These are phyloP conservation scores for Caranx melampygus DNA, from an alignment of 2,113 vertebrate species.

Conservation along the genomic window DNA sequence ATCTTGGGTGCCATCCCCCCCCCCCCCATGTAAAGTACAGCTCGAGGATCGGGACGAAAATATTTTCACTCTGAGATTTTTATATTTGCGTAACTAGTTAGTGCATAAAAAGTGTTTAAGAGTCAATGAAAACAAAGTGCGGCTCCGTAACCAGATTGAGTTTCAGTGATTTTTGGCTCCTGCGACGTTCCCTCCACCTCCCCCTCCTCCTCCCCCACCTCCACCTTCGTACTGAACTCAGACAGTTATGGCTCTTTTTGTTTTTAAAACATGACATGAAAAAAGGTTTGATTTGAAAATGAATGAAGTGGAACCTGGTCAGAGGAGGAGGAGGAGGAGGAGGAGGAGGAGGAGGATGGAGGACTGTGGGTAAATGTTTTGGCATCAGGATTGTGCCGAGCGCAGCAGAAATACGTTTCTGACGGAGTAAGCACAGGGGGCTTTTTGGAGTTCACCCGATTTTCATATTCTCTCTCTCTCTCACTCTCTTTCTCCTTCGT, in stretches of 20 bases:
- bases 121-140: constrained; percentile 63
- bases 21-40: constrained; percentile 22
- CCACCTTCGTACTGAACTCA: background rate
- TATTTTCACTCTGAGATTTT: constrained; percentile 48
- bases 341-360: constrained; percentile 56
- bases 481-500: no score
- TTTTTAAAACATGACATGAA: constrained; percentile 62
- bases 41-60: constrained; percentile 19
- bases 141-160: constrained; percentile 44
- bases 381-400: constrained; percentile 73
- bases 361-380: constrained; percentile 68
- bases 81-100: constrained; percentile 64
- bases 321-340: constrained; percentile 4
- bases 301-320: constrained; percentile 55
- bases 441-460: constrained; percentile 75
- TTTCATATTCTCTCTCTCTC: constrained; percentile 65
- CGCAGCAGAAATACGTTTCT: constrained; percentile 77
- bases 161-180: constrained; percentile 72
- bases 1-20: background rate
- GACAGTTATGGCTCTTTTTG: constrained; percentile 52
- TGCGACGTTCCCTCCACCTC: background rate
- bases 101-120: constrained; percentile 44
- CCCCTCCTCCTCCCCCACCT: background rate
- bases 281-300: constrained; percentile 51
- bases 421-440: constrained; percentile 73